Conservation (phyloP, 2,113 vertebrate genomes). For the Vimba vimba region DNA sequence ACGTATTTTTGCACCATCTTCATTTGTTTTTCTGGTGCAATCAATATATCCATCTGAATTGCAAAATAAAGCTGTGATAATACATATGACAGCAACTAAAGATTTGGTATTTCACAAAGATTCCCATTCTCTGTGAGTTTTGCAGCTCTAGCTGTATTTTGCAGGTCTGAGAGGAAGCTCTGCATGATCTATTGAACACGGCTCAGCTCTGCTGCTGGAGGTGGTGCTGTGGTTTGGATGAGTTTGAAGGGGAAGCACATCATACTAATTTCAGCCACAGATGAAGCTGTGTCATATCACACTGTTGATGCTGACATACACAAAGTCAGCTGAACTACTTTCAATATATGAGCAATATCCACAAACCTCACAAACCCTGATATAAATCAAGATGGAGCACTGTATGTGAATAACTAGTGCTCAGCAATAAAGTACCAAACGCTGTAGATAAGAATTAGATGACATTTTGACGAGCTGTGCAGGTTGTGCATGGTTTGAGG, state of each 20-base stretch:
- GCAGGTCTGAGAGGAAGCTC: slow-evolving; percentile 6
- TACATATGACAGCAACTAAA: not conserved
- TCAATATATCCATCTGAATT: not conserved
- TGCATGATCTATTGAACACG: not conserved
- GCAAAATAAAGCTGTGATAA: not conserved
- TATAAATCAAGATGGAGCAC: not conserved
- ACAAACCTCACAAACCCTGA: slow-evolving; percentile 26
- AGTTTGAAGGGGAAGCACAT: slow-evolving; percentile 13
- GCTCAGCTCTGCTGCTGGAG: slow-evolving; percentile 4
- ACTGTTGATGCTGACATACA: slow-evolving; percentile 29
- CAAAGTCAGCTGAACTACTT: slow-evolving; percentile 19
- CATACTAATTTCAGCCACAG: not conserved
- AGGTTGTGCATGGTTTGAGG: slow-evolving; percentile 14
- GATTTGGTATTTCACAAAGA: slow-evolving; percentile 9
- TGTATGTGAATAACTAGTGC: not conserved
- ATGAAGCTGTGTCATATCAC: not conserved
- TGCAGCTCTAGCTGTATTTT: slow-evolving; percentile 8
- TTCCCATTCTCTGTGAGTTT: not conserved
- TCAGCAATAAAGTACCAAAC: slow-evolving; percentile 8
- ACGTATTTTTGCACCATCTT: not conserved
- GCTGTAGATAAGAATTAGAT: not conserved
- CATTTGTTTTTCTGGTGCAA: not conserved
- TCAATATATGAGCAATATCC: slow-evolving; percentile 4
- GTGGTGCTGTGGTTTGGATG: slow-evolving; percentile 18
- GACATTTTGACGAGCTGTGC: not conserved